Evolutionary conservation across 2,113 vertebrate species (phyloP).

Genomic region (Hemichromis elongatus): DNA sequence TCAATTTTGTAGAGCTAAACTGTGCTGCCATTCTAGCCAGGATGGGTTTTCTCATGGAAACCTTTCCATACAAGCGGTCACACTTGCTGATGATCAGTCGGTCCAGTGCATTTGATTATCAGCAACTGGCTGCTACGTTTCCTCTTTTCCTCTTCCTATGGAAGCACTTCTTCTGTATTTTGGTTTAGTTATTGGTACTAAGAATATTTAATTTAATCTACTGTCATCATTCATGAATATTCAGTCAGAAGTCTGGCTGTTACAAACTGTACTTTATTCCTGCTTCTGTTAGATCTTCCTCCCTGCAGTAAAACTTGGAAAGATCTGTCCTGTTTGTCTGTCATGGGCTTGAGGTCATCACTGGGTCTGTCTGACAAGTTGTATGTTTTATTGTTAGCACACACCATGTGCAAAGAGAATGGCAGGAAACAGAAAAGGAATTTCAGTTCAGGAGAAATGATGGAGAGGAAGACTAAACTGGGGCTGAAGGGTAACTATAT

Average conservation of each 20-base stretch:
- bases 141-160: background rate
- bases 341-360: background rate
- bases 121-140: background rate
- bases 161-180: background rate
- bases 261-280: background rate
- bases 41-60: background rate
- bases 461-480: background rate
- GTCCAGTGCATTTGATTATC: background rate
- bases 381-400: background rate
- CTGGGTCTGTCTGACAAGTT: background rate
- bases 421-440: slow-evolving; percentile 54
- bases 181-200: background rate
- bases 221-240: background rate
- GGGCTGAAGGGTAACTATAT: background rate
- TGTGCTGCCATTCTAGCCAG: background rate
- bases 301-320: background rate
- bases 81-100: background rate
- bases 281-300: background rate
- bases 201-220: background rate
- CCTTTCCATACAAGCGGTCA: background rate
- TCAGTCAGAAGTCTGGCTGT: background rate
- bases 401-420: slow-evolving; percentile 22
- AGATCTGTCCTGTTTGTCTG: slow-evolving; percentile 8
- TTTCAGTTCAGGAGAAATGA: slow-evolving; percentile 1
- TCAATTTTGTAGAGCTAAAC: background rate